These are phyloP conservation scores for Samia ricini DNA, from an alignment of 1,140 invertebrate species.

Conservation along the genomic window DNA sequence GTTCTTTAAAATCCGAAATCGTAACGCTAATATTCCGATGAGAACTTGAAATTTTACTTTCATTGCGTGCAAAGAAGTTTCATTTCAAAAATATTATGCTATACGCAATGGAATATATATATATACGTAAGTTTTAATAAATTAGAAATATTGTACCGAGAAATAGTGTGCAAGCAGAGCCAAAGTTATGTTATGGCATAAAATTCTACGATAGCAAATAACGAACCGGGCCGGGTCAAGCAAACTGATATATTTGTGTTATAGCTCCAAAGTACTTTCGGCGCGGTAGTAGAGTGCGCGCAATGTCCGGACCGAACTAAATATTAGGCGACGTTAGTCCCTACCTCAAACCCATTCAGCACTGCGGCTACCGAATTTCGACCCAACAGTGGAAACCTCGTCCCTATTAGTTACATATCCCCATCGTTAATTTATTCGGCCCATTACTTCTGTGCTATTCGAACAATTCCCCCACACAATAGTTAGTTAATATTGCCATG, in stretches of 20 bases:
- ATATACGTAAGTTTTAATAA: background rate
- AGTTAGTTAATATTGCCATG: slow-evolving; percentile 7
- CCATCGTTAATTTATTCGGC: slow-evolving; percentile 24
- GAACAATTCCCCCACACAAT: slow-evolving; percentile 9
- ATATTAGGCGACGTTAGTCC: slow-evolving; percentile 16
- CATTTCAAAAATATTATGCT: too few relatives aligned
- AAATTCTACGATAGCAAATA: slow-evolving; percentile 21
- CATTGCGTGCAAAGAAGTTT: too few relatives aligned
- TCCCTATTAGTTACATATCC: slow-evolving; percentile 17
- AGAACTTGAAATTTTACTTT: too few relatives aligned
- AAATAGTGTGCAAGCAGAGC: slow-evolving; percentile 3
- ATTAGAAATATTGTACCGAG: slow-evolving; percentile 2
- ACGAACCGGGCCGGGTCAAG: slow-evolving; percentile 9
- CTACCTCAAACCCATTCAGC: slow-evolving; percentile 7
- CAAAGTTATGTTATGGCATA: slow-evolving; percentile 19
- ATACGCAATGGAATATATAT: too few relatives aligned
- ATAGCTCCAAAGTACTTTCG: slow-evolving; percentile 20
- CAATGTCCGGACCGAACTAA: slow-evolving; percentile 13
- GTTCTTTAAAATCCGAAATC: too few relatives aligned
- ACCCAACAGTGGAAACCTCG: slow-evolving; percentile 11
- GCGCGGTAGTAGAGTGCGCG: slow-evolving; percentile 4
- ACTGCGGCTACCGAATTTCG: slow-evolving; percentile 13
- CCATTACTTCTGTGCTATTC: slow-evolving; percentile 22
- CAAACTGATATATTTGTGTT: slow-evolving; percentile 21
- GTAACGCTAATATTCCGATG: too few relatives aligned